Conservation (phyloP, 2,888 invertebrate genomes). For the Dyspetes luteomarginatus region DNA sequence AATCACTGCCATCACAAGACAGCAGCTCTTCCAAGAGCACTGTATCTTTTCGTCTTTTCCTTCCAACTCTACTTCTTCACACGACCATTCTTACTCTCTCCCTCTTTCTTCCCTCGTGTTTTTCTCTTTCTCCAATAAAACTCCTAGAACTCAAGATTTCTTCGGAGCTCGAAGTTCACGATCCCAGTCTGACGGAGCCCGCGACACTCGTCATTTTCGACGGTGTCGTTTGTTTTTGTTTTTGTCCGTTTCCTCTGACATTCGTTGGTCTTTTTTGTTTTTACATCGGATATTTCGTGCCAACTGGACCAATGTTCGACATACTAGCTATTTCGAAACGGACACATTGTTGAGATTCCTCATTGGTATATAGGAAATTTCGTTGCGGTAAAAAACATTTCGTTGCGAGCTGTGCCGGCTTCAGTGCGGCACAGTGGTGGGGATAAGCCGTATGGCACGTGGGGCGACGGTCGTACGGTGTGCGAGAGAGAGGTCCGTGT, state of each 20-base stretch:
- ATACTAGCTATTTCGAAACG: neutral
- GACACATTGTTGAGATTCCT: neutral
- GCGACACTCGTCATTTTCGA: constrained; percentile 59
- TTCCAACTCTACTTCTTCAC: constrained; percentile 19
- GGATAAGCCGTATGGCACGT: no score
- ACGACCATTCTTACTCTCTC: constrained; percentile 29
- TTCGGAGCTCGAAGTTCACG: constrained; percentile 22
- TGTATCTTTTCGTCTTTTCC: constrained; percentile 54
- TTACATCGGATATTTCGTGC: neutral
- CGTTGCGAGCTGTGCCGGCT: no score
- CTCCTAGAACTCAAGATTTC: constrained; percentile 20
- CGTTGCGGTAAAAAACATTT: no score
- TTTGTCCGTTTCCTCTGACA: constrained; percentile 37
- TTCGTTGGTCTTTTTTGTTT: constrained; percentile 38
- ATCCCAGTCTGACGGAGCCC: constrained; percentile 24
- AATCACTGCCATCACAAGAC: constrained; percentile 80
- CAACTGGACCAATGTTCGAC: neutral
- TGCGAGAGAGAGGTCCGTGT: no score
- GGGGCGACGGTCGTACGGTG: no score
- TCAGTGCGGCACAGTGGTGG: no score
- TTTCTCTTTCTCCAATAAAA: constrained; percentile 28
- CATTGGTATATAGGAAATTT: neutral
- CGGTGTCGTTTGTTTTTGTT: constrained; percentile 11
- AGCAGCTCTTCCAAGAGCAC: constrained; percentile 58
- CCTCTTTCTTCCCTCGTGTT: constrained; percentile 28